phyloP scores from a whole-genome alignment of 2,797 vertebrate genomes.

The Morelia viridis region DNA sequence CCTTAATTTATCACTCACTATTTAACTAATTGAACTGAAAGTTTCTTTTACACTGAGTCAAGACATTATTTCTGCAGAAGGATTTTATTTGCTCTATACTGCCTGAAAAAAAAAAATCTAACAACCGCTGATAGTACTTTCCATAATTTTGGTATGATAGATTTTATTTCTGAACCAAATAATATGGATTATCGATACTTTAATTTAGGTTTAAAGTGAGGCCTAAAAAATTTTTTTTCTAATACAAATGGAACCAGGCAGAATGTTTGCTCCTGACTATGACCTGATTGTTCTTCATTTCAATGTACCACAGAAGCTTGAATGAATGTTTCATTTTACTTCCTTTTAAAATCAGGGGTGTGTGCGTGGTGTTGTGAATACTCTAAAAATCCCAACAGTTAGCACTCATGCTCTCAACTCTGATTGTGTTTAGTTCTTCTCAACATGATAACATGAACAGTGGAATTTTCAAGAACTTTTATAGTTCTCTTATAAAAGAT shows the following conservation, averaged over 20 bases:
- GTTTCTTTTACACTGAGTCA: constrained; percentile 43
- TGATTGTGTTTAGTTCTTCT: constrained; percentile 27
- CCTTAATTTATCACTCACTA: constrained; percentile 57
- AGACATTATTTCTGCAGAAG: constrained; percentile 54
- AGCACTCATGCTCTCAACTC: constrained; percentile 9
- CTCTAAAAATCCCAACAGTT: background rate
- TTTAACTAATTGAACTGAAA: constrained; percentile 65
- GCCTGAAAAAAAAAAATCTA: constrained; percentile 56
- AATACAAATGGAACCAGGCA: background rate
- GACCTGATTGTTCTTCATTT: background rate
- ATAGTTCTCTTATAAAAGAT: constrained; percentile 3
- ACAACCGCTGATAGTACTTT: constrained; percentile 36
- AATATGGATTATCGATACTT: constrained; percentile 15
- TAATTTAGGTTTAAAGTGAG: background rate
- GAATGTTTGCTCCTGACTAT: background rate
- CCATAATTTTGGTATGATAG: constrained; percentile 34
- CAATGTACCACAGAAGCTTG: background rate
- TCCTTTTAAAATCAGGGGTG: constrained; percentile 25
- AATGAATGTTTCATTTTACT: constrained; percentile 13
- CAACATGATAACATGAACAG: constrained; percentile 20
- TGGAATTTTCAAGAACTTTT: constrained; percentile 19
- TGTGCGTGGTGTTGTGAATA: background rate
- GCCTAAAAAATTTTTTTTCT: constrained; percentile 32
- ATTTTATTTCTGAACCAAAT: constrained; percentile 39
- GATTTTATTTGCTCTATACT: constrained; percentile 56